These are phyloP conservation scores for Nephila pilipes DNA, from an alignment of 1,140 invertebrate genomes.

Conservation along the genomic window DNA sequence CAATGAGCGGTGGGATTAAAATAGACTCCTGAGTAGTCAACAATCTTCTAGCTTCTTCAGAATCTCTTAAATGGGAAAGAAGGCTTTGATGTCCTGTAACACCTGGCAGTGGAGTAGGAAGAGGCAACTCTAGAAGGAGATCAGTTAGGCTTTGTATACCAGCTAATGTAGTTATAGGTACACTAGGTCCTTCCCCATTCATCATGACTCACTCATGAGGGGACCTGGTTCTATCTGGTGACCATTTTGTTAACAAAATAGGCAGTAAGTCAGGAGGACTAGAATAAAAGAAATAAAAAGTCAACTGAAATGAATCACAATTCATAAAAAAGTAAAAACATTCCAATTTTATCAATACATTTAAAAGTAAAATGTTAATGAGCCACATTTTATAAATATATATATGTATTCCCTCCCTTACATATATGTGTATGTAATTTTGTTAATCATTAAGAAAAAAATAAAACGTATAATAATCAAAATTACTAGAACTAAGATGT, in stretches of 20 bases:
- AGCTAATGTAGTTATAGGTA: constrained; percentile 97
- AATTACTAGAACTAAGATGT: too few relatives aligned
- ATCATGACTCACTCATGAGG: constrained; percentile 81
- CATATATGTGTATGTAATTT: too few relatives aligned
- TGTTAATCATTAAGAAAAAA: too few relatives aligned
- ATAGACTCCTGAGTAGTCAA: constrained; percentile 81
- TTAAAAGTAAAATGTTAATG: too few relatives aligned
- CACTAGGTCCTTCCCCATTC: constrained; percentile 98
- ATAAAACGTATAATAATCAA: too few relatives aligned
- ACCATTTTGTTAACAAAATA: background rate
- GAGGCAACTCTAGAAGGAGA: constrained; percentile 95
- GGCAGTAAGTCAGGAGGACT: background rate
- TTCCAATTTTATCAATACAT: too few relatives aligned
- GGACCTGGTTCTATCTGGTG: background rate
- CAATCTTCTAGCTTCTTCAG: constrained; percentile 94
- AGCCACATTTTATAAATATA: too few relatives aligned
- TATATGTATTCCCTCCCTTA: too few relatives aligned
- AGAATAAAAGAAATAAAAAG: background rate
- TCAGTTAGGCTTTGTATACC: constrained; percentile 97
- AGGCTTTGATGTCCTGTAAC: constrained; percentile 86
- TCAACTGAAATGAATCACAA: background rate
- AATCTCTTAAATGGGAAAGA: constrained; percentile 92
- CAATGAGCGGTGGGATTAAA: constrained; percentile 85
- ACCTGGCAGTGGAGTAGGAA: constrained; percentile 93
- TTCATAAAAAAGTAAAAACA: too few relatives aligned